Percentiles rank a stretch among this genome's conserved stretches.
phyloP scores from a whole-genome alignment of 1,140 invertebrate genomes.

The Macrosteles quadrilineatus region DNA sequence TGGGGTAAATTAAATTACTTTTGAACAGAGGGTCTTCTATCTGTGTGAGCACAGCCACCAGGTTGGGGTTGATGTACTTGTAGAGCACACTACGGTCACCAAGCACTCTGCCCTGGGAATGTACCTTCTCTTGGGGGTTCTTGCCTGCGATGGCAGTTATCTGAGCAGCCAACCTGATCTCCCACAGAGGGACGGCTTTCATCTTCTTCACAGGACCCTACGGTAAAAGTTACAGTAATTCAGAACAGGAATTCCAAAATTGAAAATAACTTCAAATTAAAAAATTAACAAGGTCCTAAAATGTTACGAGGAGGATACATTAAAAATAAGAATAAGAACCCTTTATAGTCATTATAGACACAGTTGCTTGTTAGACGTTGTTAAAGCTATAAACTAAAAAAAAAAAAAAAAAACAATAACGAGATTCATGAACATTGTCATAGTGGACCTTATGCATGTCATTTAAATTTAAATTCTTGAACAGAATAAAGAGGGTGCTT shows the following conservation, averaged over 20 bases:
- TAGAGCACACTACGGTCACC: constrained; percentile 95
- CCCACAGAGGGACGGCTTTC: constrained; percentile 64
- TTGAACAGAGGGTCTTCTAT: constrained; percentile 74
- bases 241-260: not conserved
- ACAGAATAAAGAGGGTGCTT: too few relatives aligned
- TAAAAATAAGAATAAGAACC: too few relatives aligned
- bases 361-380: too few relatives aligned
- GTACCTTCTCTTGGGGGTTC: constrained; percentile 80
- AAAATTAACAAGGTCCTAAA: constrained; percentile 18
- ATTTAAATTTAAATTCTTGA: too few relatives aligned
- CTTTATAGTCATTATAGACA: too few relatives aligned
- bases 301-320: too few relatives aligned
- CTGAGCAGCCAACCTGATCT: constrained; percentile 65
- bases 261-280: constrained; percentile 12
- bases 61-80: constrained; percentile 98
- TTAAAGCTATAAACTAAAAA: too few relatives aligned
- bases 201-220: constrained; percentile 45
- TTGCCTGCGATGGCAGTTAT: constrained; percentile 71
- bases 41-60: constrained; percentile 84
- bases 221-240: constrained; percentile 34
- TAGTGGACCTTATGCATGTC: too few relatives aligned
- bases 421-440: too few relatives aligned
- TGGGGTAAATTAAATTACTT: constrained; percentile 59
- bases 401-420: too few relatives aligned
- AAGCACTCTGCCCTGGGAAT: constrained; percentile 94